Conservation (phyloP, 2,888 invertebrate genomes). For the Lasioglossum oenotherae region DNA sequence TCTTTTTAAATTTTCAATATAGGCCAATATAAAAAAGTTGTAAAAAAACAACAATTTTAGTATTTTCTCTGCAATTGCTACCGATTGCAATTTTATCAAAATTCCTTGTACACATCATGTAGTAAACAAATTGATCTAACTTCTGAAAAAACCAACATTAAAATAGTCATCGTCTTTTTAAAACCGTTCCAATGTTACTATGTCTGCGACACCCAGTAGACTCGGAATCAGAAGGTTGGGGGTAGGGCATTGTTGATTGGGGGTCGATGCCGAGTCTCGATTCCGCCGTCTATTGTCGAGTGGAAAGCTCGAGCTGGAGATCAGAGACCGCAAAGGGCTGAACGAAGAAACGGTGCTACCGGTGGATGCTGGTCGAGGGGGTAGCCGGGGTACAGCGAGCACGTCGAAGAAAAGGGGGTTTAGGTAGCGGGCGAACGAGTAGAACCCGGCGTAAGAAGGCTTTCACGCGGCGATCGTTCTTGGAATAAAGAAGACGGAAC, state of each 20-base stretch:
- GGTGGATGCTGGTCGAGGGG: neutral
- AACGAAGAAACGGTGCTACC: slow-evolving; percentile 1
- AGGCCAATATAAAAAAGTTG: too few relatives aligned
- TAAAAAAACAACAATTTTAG: too few relatives aligned
- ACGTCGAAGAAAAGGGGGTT: slow-evolving; percentile 40
- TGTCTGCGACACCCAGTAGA: slow-evolving; percentile 52
- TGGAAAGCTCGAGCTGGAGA: slow-evolving; percentile 58
- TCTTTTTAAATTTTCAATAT: too few relatives aligned
- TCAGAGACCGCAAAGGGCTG: slow-evolving; percentile 40
- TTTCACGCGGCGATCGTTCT: slow-evolving; percentile 45
- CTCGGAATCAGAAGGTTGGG: slow-evolving; percentile 40
- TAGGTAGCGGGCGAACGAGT: slow-evolving; percentile 19
- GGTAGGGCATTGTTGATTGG: slow-evolving; percentile 73
- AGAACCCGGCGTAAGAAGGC: slow-evolving; percentile 44
- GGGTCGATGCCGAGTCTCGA: slow-evolving; percentile 69
- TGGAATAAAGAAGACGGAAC: slow-evolving; percentile 30
- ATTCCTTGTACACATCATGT: too few relatives aligned
- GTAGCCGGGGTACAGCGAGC: slow-evolving; percentile 10
- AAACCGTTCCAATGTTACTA: too few relatives aligned
- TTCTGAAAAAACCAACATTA: too few relatives aligned
- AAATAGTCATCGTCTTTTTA: too few relatives aligned
- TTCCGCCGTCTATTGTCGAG: slow-evolving; percentile 70
- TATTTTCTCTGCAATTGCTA: too few relatives aligned
- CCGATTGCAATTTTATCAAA: too few relatives aligned
- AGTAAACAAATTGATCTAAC: too few relatives aligned